A percentile compares a stretch with the other conserved stretches of the same genome.
phyloP scores from a whole-genome alignment of 2,888 invertebrate genomes.

The Trissoscelio sp. region DNA sequence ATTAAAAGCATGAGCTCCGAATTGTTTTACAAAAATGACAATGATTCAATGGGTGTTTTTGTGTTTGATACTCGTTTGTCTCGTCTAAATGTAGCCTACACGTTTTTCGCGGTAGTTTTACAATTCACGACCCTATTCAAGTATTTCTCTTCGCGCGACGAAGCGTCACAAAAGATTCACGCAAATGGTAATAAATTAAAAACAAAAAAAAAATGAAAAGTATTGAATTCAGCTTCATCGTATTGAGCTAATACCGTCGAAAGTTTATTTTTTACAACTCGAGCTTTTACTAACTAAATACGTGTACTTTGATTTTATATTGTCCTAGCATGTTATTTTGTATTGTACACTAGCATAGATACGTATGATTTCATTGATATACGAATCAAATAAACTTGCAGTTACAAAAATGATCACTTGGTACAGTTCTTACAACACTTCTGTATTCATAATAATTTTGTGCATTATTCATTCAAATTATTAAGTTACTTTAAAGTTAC shows the following conservation, averaged over 20 bases:
- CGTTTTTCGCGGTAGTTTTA: constrained; percentile 41
- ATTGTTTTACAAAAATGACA: no score
- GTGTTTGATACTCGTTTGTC: constrained; percentile 35
- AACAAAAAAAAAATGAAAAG: background rate
- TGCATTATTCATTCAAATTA: no score
- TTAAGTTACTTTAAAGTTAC: no score
- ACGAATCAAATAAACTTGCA: constrained; percentile 59
- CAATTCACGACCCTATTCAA: constrained; percentile 34
- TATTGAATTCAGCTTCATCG: constrained; percentile 45
- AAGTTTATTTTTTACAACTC: constrained; percentile 62
- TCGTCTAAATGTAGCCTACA: constrained; percentile 56
- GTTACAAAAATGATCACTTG: constrained; percentile 56
- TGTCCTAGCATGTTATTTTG: constrained; percentile 56
- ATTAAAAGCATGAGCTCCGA: no score
- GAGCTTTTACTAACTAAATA: constrained; percentile 61
- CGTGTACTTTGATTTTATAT: constrained; percentile 47
- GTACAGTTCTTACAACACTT: no score
- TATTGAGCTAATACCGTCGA: constrained; percentile 40
- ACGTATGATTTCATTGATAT: constrained; percentile 61
- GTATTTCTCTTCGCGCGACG: constrained; percentile 7
- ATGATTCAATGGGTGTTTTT: no score
- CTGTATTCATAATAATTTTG: no score
- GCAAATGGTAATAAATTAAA: constrained; percentile 17
- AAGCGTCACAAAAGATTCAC: constrained; percentile 8
- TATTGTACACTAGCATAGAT: constrained; percentile 57